Conservation (phyloP, 2,113 vertebrate species). For the Mus spicilegus region DNA sequence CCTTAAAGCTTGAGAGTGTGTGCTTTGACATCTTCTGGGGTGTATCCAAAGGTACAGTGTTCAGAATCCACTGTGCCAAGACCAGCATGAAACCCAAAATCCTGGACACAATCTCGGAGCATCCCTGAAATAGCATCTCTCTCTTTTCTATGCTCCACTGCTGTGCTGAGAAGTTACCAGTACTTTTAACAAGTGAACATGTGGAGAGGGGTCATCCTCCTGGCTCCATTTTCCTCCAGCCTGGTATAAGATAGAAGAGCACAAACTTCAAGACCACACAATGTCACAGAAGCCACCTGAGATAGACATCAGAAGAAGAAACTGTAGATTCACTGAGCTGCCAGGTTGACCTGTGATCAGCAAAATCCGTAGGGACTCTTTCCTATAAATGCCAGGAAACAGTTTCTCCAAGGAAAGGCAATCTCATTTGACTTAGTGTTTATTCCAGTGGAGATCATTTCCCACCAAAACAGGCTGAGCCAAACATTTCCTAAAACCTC, state of each 20-base stretch:
- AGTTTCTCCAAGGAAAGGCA: conserved; percentile 34
- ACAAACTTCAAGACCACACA: neutral
- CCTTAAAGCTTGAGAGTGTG: too few species aligned
- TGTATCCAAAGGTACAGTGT: neutral
- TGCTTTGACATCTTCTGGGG: too few species aligned
- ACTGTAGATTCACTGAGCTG: neutral
- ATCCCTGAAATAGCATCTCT: neutral
- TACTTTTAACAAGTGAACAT: neutral
- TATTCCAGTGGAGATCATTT: neutral
- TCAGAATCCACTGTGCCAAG: neutral
- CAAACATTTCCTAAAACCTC: neutral
- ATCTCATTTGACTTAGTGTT: conserved; percentile 14
- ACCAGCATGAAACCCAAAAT: neutral
- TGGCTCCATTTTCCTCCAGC: neutral
- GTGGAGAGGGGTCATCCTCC: accelerated
- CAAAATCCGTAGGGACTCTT: conserved; percentile 20
- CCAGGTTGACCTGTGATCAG: neutral
- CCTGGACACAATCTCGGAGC: neutral
- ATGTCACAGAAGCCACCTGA: neutral
- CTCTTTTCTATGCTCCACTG: neutral
- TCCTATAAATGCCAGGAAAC: conserved; percentile 49
- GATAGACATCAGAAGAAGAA: neutral
- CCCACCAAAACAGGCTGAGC: neutral
- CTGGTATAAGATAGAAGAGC: neutral
- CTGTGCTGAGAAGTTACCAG: neutral